Evolutionary conservation across 23 tunicate genomes (phyloP), one percentile per base, ranked within the genome.

Genomic region (Styela clava): DNA sequence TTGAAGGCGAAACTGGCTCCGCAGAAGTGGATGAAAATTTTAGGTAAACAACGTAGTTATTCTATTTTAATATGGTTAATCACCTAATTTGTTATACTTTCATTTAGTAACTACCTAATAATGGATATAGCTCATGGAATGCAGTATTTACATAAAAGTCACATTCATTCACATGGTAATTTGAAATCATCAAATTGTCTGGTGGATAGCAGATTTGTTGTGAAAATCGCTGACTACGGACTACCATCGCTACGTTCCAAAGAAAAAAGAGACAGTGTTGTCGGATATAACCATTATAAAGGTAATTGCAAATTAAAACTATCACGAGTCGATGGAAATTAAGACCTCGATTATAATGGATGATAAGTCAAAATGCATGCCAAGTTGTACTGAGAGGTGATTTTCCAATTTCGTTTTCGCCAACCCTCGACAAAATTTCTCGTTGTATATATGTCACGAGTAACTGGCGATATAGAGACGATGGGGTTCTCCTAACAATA

Each of bases 61-160:
- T 44, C n/a, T 44, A 44, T 44, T 44, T 44, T 5, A 44, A 44
- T 44, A 12, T 44, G 56, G 7, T 44, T 44, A 12, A n/a, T n/a
- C n/a, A n/a, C n/a, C 16, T 65, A 5, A 26, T 65, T 26, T 9
- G 7, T 25, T 28, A 65, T 32, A 33, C 16, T 71, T 71, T 3
- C 24, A 69, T 23, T 37, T 74, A 90, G 97, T 64, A 92, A 92
- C 20, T 92, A 88, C 33, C 74, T 92, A 24, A 79, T 92, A 20
- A 79, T 74, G 69, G 97, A 92, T 89, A 92, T 92, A 31, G 88
- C 88, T 28, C 82, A 79, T 27, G 97, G 97, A 2, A 92, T 92
- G 97, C 87, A 63, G 44, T 92, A 77, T 69, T 33, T 92, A 22
- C 97, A 92, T 52, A 74, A 64, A 64, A 92, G 88, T 32, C 34